Base-by-base conservation (phyloP, 2,888 invertebrate species). In the Tiliacea citrago region DNA sequence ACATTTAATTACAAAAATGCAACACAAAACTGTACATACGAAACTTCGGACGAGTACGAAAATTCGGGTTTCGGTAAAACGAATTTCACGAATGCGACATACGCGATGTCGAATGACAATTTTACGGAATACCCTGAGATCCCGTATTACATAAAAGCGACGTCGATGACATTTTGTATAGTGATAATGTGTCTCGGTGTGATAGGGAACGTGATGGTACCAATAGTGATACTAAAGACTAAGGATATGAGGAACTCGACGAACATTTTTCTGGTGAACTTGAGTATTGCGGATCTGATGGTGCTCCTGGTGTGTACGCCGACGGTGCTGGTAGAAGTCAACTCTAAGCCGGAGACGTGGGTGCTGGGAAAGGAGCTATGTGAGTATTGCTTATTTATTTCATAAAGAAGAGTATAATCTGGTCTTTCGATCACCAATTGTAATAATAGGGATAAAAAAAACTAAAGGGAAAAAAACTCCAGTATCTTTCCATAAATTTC, bases 171-270 rank as follows among this genome's bases (percentile, higher is more conserved):
- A 42, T 97, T 99, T 89, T 99, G 99, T 94, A 98, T 98, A 90
- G 97, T 98, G 85, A 98, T 99, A 88, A 98, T 99, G 97, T 97
- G 98, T 90, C 96, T 99, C 86, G 99, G 99, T 55, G 98, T 99
- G 81, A 97, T 99, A 84, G 99, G 99, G 39, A 99, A 99, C 92
- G 97, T 99, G 81, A 98, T 99, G 98, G 99, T 99, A 91, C 99
- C 99, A 53, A 97, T 99, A 90, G 99, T 99, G 87, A 99, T 99
- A 86, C 97, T 98, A 91, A 98, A 98, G 93, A 98, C 98, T 68
- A 98, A 98, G 93, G 99, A 99, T 92, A 98, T 99, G 98, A 97
- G 99, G 90, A 99, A 99, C 92, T 99, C 99, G 72, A 99, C 99
- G 79, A 99, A 99, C 93, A 98, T 99, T 89, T 99, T 99, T 94